Base-by-base conservation (phyloP, 2,113 vertebrate species). In the Rhombomys opimus region DNA sequence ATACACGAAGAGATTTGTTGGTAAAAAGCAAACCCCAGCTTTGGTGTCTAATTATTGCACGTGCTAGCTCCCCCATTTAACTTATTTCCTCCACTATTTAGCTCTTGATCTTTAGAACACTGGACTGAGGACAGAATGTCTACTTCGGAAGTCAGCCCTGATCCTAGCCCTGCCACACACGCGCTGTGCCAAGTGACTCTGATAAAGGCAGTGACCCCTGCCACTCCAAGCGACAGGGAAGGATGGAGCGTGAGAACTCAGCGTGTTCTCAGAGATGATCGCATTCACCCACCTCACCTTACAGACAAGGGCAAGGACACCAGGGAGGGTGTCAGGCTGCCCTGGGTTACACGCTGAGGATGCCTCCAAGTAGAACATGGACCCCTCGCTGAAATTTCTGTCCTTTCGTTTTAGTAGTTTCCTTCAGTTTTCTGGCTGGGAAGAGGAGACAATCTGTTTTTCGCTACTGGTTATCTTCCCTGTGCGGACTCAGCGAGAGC, bases 11-110 rank as follows among this genome's bases (percentile, higher is more conserved):
- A 63, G 5, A 85, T 59, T 72, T 75, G 32, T 70, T 88, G 96
- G 81, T 18, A 89, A 91, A 46, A 84, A 94, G 87, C 68, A 73
- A 23, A 54, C 91, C 95, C 63, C 82, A 63, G 41, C 38, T 57
- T 73, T 70, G 14, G 20, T 12, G 15, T 68, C 78, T 75, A 68
- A 63, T 81, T 41, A 72, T 10, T 50, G 32, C 38, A 57, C 86
- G 86, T 73, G 52, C 32, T 30, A 76, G 57, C 2, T 11, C 12
- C 38, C 11, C 27, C n/a, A 63, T 25, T 63, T 41, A 22, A 30
- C 15, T 5, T 7, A 8, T 35, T 14, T 18, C 25, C 41, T 25
- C 54, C 22, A 52, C 17, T 14, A 4, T 73, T n/a, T 68, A 13
- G 63, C n/a, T 35, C 38, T 57, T 82, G 54, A 96, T 59, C 89